phyloP scores from a whole-genome alignment of 2,113 vertebrate genomes.

The Puffinus mauretanicus region DNA sequence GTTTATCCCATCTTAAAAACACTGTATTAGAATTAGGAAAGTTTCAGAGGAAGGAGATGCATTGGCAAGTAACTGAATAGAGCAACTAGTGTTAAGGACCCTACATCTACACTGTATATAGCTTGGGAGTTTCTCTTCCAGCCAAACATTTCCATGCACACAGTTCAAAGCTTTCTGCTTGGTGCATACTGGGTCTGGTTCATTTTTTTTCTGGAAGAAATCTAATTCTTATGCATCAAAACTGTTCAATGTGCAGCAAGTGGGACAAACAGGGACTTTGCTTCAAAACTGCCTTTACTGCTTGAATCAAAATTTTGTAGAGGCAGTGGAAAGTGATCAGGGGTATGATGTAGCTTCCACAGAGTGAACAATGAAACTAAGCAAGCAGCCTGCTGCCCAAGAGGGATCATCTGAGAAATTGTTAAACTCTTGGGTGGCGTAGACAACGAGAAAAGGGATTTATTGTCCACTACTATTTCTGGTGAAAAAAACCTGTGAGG shows the following conservation, averaged over 20 bases:
- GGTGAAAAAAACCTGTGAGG: fast-evolving
- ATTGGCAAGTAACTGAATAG: not conserved
- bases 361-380: not conserved
- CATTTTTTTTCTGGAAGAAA: not conserved
- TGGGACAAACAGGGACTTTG: not conserved
- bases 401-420: not conserved
- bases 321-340: not conserved
- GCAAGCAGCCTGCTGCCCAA: not conserved
- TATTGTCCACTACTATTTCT: not conserved
- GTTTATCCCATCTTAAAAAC: not conserved
- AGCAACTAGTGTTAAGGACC: not conserved
- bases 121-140: not conserved
- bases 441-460: not conserved
- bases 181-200: not conserved
- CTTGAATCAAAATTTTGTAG: not conserved
- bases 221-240: not conserved
- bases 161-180: not conserved
- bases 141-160: not conserved
- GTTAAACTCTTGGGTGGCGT: not conserved
- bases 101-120: fast-evolving
- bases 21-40: not conserved
- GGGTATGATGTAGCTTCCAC: not conserved
- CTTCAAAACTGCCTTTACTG: not conserved
- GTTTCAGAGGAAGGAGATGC: not conserved
- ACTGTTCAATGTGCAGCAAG: not conserved